Evolutionary conservation across 2,797 vertebrate species (phyloP).

Genomic region (Limnodromus scolopaceus): DNA sequence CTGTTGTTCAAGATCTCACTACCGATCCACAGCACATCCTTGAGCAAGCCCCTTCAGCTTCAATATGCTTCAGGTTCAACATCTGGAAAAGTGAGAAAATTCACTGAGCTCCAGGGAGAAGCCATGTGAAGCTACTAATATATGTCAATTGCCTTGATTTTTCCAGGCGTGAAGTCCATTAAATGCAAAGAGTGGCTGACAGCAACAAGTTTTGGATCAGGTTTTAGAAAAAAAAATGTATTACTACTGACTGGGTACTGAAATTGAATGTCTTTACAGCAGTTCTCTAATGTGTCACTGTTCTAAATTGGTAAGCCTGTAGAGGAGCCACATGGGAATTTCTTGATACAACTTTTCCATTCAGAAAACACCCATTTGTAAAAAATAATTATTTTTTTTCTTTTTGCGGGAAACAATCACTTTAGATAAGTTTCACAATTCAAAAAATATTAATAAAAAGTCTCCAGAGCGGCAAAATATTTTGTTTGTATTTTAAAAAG

Average conservation of each 20-base stretch:
- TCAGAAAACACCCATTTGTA: not conserved
- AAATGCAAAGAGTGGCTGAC: not conserved
- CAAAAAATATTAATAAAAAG: not conserved
- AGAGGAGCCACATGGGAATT: not conserved
- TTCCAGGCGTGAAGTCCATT: not conserved
- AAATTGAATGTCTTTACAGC: not conserved
- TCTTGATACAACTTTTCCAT: not conserved
- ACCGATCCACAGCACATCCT: not conserved
- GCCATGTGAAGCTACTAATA: not conserved
- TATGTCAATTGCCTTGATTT: not conserved
- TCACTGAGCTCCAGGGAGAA: not conserved
- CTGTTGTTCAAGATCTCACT: not conserved
- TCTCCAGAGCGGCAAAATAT: not conserved
- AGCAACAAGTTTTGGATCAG: not conserved
- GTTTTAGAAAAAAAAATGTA: not conserved
- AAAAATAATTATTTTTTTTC: not conserved
- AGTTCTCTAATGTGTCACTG: not conserved
- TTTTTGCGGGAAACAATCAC: not conserved
- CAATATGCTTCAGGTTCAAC: not conserved
- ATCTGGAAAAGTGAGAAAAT: not conserved
- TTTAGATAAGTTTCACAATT: not conserved
- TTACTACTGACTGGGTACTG: not conserved
- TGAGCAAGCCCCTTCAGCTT: not conserved
- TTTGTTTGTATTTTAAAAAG: not conserved
- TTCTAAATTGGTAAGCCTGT: not conserved